A percentile compares a stretch with the other conserved stretches of the same genome.
Conservation (phyloP, 2,113 vertebrate species). For the Delphinapterus leucas region DNA sequence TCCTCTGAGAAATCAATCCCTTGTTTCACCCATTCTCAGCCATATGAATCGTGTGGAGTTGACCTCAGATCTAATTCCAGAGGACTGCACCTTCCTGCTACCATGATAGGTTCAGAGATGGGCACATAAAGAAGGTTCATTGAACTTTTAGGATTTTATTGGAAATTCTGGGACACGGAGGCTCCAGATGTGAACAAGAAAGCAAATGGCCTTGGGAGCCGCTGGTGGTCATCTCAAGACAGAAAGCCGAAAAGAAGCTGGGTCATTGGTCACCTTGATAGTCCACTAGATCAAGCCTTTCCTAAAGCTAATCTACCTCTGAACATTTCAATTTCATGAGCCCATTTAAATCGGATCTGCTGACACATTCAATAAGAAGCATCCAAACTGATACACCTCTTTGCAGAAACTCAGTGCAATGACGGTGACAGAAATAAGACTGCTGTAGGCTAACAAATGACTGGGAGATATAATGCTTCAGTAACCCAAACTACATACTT, state of each 20-base stretch:
- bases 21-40: not conserved
- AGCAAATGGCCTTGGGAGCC: not conserved
- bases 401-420: not conserved
- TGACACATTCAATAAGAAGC: not conserved
- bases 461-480: not conserved
- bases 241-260: not conserved
- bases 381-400: not conserved
- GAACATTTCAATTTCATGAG: not conserved
- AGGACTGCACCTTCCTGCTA: not conserved
- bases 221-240: not conserved
- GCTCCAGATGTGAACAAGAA: not conserved
- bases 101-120: not conserved
- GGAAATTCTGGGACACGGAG: not conserved
- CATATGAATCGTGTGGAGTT: not conserved
- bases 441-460: not conserved
- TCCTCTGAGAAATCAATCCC: not conserved
- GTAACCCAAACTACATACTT: not conserved
- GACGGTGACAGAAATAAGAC: not conserved
- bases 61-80: not conserved
- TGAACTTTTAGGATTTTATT: not conserved
- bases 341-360: not conserved
- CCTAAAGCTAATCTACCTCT: not conserved
- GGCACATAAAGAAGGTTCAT: not conserved
- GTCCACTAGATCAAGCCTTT: not conserved
- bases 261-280: not conserved